phyloP scores from a whole-genome alignment of 2,888 invertebrate genomes.

The Lepidocyrtoides sp. region DNA sequence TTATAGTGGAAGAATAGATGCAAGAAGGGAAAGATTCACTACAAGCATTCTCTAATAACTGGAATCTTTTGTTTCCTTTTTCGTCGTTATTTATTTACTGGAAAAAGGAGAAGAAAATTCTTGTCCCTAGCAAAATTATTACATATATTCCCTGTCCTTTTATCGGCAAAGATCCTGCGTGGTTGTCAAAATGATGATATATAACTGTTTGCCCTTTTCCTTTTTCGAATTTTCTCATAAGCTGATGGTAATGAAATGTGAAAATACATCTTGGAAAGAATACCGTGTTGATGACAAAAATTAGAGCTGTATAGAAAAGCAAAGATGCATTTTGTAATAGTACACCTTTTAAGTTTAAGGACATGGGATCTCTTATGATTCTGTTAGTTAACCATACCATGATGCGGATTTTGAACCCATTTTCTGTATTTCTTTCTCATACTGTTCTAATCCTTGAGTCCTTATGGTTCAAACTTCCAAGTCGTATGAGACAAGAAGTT shows the following conservation, averaged over 20 bases:
- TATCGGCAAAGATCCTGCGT: not conserved
- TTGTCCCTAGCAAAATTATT: slow-evolving; percentile 4
- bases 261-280: not conserved
- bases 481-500: not conserved
- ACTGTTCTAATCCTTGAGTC: not conserved
- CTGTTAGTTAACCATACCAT: not conserved
- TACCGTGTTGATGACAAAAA: slow-evolving; percentile 1
- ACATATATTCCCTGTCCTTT: not conserved
- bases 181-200: slow-evolving; percentile 60
- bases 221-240: slow-evolving; percentile 36
- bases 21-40: not conserved
- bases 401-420: too few relatives aligned
- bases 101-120: not conserved
- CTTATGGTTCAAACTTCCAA: not conserved
- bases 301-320: not conserved
- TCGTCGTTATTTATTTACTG: slow-evolving; percentile 6
- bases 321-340: not conserved
- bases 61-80: slow-evolving; percentile 21
- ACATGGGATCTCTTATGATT: not conserved
- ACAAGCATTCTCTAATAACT: not conserved
- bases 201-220: slow-evolving; percentile 27
- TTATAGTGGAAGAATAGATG: not conserved
- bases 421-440: too few relatives aligned
- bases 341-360: not conserved
- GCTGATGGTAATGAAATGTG: not conserved